phyloP scores from a whole-genome alignment of 1,140 invertebrate genomes.

The Listronotus bonariensis region DNA sequence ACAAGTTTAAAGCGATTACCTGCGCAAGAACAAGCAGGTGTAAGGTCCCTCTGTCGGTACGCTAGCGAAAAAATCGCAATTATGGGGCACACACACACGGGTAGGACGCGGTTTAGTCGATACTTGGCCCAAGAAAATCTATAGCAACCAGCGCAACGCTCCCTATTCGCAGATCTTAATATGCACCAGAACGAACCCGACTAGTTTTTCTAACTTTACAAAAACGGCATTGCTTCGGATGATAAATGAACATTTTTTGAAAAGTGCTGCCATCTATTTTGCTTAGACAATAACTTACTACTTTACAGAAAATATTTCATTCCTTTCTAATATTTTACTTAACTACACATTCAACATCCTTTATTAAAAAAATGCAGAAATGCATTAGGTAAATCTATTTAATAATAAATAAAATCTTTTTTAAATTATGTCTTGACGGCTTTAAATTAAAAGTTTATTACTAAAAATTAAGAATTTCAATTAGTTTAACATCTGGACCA shows the following conservation, averaged over 20 bases:
- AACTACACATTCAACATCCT: no score
- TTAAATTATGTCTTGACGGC: no score
- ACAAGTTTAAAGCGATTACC: conserved; percentile 48
- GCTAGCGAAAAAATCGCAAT: conserved; percentile 44
- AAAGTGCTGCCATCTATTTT: not conserved
- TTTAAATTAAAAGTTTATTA: no score
- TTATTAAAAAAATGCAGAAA: no score
- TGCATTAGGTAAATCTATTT: no score
- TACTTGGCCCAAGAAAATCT: conserved; percentile 35
- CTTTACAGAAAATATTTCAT: no score
- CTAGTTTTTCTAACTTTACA: conserved; percentile 38
- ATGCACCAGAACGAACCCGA: conserved; percentile 38
- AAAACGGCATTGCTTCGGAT: conserved; percentile 34
- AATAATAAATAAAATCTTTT: no score
- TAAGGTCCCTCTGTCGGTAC: conserved; percentile 53
- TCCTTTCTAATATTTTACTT: no score
- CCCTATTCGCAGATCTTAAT: conserved; percentile 38
- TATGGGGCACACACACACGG: conserved; percentile 9
- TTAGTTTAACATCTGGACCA: no score
- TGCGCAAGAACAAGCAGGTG: conserved; percentile 52
- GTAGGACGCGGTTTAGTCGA: conserved; percentile 26
- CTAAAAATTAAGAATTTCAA: no score
- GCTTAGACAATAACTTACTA: no score
- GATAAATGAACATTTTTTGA: conserved; percentile 24
- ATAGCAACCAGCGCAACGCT: conserved; percentile 32